Conservation (phyloP, 2,113 vertebrate genomes). For the Falcunculus frontatus region DNA sequence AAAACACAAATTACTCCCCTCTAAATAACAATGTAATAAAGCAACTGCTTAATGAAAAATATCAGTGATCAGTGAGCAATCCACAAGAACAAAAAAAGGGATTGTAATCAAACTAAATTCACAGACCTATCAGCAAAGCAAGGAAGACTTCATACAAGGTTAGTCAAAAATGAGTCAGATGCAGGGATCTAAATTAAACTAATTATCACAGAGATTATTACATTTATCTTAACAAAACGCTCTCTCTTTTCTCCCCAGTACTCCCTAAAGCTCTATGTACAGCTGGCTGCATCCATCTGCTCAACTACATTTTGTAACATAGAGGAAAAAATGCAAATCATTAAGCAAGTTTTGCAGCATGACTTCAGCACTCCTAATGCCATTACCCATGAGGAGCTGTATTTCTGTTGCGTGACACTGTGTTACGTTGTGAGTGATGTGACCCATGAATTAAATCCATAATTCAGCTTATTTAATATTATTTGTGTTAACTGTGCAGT, state of each 20-base stretch:
- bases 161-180: conserved; percentile 54
- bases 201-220: conserved; percentile 79
- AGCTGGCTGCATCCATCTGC: conserved; percentile 80
- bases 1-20: conserved; percentile 48
- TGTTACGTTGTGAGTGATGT: not conserved
- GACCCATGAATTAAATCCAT: not conserved
- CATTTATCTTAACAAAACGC: conserved; percentile 54
- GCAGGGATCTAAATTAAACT: conserved; percentile 72
- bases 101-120: conserved; percentile 37
- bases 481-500: not conserved
- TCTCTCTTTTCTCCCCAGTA: conserved; percentile 40
- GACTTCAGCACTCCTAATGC: not conserved
- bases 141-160: conserved; percentile 41
- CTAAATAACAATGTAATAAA: conserved; percentile 55
- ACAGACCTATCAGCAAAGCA: conserved; percentile 24
- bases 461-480: not conserved
- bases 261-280: conserved; percentile 69
- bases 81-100: not conserved
- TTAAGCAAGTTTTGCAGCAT: conserved; percentile 28
- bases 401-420: not conserved
- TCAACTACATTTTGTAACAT: conserved; percentile 53
- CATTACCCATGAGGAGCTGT: not conserved
- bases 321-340: not conserved
- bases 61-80: conserved; percentile 46
- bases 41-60: conserved; percentile 56